A percentile compares a stretch with the other conserved stretches of the same genome.
phyloP scores from a whole-genome alignment of 2,797 vertebrate species.

The Ammospiza maritima region DNA sequence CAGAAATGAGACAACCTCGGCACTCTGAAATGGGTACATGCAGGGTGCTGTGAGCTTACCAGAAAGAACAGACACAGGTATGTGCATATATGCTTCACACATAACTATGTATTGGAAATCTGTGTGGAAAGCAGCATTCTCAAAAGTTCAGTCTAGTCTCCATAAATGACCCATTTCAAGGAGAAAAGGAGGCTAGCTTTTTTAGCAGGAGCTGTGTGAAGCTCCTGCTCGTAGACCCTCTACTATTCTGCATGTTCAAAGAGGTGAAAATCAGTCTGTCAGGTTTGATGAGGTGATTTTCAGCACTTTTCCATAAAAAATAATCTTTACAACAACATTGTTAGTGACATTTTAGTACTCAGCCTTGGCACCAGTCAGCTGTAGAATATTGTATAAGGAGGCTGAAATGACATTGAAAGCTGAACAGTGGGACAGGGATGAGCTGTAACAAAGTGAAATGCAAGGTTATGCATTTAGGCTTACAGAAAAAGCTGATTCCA shows the following conservation, averaged over 20 bases:
- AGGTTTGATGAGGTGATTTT: neutral
- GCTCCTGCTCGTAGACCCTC: neutral
- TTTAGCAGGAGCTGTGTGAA: neutral
- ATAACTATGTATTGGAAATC: neutral
- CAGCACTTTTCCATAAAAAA: neutral
- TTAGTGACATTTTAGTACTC: neutral
- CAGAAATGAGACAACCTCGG: neutral
- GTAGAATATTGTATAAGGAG: neutral
- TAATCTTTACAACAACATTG: neutral
- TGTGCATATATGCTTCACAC: neutral
- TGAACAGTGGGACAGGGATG: neutral
- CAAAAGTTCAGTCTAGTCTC: neutral
- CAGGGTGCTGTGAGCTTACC: neutral
- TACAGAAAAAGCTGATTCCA: neutral
- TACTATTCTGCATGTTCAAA: neutral
- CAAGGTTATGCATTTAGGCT: neutral
- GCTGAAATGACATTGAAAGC: neutral
- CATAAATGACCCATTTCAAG: neutral
- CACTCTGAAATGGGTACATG: neutral
- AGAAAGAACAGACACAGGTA: neutral
- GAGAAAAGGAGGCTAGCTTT: neutral
- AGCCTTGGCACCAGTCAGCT: neutral
- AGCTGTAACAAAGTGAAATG: neutral
- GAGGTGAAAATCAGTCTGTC: neutral
- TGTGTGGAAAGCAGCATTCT: neutral